phyloP scores from a whole-genome alignment of 2,797 vertebrate genomes.

The Acanthurus tractus region DNA sequence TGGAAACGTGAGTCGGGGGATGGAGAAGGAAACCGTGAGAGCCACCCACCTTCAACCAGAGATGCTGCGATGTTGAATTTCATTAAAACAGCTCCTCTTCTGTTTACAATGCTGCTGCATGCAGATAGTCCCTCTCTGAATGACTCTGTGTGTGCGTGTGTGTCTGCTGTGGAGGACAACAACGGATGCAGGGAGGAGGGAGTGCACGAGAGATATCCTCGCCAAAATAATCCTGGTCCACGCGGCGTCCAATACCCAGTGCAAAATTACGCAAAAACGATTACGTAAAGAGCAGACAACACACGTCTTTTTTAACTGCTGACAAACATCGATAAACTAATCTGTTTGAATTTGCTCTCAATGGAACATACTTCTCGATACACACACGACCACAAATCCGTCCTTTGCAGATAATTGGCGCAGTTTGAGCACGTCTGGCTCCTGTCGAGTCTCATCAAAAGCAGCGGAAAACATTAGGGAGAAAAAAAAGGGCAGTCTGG shows the following conservation, averaged over 20 bases:
- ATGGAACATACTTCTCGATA: constrained; percentile 21
- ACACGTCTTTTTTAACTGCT: constrained; percentile 18
- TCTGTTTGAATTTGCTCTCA: constrained; percentile 5
- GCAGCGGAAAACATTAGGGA: constrained; percentile 58
- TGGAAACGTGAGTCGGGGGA: constrained; percentile 58
- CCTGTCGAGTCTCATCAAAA: constrained; percentile 68
- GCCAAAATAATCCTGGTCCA: constrained; percentile 66
- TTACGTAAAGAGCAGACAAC: constrained; percentile 72
- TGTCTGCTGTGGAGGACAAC: constrained; percentile 54
- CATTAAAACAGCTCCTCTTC: constrained; percentile 55
- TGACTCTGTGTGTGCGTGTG: constrained; percentile 40
- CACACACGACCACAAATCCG: constrained; percentile 16
- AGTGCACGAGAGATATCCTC: constrained; percentile 42
- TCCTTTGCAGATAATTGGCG: constrained; percentile 55
- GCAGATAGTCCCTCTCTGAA: constrained; percentile 42
- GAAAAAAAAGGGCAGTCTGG: constrained; percentile 52
- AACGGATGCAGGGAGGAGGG: constrained; percentile 58
- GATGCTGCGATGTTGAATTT: constrained; percentile 45
- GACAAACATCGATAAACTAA: neutral
- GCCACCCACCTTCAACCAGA: constrained; percentile 71
- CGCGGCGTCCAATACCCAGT: constrained; percentile 58
- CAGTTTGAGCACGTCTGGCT: constrained; percentile 58
- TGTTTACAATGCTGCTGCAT: constrained; percentile 58
- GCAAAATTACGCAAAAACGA: constrained; percentile 62
- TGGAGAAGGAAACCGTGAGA: constrained; percentile 37